A percentile compares a stretch with the other conserved stretches of the same genome.
phyloP scores from a whole-genome alignment of 2,113 vertebrate genomes.

The Heliornis fulica region DNA sequence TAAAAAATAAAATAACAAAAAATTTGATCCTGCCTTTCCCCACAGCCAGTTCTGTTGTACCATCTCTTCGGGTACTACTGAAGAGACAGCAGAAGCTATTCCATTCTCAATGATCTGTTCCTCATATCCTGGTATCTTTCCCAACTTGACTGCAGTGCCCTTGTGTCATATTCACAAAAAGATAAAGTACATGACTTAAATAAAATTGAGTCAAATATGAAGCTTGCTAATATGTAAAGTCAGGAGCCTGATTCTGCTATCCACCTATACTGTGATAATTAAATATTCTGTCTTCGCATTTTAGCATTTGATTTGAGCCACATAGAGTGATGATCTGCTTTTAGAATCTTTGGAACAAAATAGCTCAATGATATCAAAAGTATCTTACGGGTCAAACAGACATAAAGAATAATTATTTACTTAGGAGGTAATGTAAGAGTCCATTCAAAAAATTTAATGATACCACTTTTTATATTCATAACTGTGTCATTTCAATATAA shows the following conservation, averaged over 20 bases:
- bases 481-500: background rate
- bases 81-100: accelerated
- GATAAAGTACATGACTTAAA: background rate
- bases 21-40: background rate
- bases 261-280: background rate
- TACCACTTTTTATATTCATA: background rate
- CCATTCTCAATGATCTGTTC: background rate
- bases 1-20: no score
- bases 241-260: background rate
- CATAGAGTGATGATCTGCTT: background rate
- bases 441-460: background rate
- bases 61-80: background rate
- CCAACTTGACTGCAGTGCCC: background rate
- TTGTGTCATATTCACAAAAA: background rate
- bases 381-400: background rate
- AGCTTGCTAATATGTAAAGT: background rate
- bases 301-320: background rate
- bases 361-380: background rate
- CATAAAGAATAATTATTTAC: background rate
- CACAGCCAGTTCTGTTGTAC: background rate
- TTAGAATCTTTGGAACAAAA: background rate
- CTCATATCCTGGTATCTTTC: background rate
- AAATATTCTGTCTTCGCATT: background rate
- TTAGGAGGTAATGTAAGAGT: background rate
- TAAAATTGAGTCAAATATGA: background rate